These are phyloP conservation scores for Hippocampus mohnikei DNA, from an alignment of 2,113 vertebrate species.

Conservation along the genomic window DNA sequence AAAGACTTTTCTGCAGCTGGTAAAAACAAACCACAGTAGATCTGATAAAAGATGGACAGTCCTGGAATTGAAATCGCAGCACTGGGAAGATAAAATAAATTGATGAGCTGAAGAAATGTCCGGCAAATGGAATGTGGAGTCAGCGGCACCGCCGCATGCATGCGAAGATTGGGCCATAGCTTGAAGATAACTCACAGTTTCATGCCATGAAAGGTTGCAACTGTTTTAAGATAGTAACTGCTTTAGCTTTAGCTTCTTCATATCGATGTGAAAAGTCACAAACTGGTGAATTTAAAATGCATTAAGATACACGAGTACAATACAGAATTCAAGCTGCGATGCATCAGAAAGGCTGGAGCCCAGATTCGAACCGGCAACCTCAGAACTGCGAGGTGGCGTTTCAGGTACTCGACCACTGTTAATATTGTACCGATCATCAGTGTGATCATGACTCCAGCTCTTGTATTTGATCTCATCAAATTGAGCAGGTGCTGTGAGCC, in stretches of 20 bases:
- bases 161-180: background rate
- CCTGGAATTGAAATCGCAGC: background rate
- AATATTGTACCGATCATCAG: too few relatives aligned
- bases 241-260: too few relatives aligned
- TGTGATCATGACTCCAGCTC: background rate
- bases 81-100: slow-evolving; percentile 1
- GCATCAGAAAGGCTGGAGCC: too few relatives aligned
- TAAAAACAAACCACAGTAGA: background rate
- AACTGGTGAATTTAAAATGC: too few relatives aligned
- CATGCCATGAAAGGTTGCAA: background rate
- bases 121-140: background rate
- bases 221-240: background rate
- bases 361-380: too few relatives aligned
- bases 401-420: too few relatives aligned
- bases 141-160: background rate
- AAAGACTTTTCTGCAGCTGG: background rate
- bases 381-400: too few relatives aligned
- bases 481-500: background rate
- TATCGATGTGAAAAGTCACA: too few relatives aligned
- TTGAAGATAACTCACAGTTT: too few relatives aligned
- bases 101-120: slow-evolving; percentile 1
- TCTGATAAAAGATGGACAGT: background rate
- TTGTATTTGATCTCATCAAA: background rate
- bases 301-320: too few relatives aligned
- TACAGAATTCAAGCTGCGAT: too few relatives aligned